Percentiles rank a stretch among this genome's conserved stretches.
phyloP scores from a whole-genome alignment of 2,113 vertebrate genomes.

The Mola mola region DNA sequence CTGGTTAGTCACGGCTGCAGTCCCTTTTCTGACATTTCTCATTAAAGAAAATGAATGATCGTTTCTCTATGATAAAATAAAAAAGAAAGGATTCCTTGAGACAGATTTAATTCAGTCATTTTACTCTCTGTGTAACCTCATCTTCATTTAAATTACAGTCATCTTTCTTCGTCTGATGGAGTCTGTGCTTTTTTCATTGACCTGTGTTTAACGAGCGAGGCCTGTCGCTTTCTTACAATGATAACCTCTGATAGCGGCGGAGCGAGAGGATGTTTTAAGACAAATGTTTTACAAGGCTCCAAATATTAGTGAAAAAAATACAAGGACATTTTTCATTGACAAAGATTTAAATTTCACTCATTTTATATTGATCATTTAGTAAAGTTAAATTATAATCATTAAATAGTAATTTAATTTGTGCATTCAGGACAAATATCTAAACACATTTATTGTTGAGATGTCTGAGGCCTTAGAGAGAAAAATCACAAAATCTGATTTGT shows the following conservation, averaged over 20 bases:
- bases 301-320: background rate
- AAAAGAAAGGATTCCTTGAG: background rate
- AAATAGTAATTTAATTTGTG: too few relatives aligned
- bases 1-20: background rate
- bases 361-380: too few relatives aligned
- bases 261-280: background rate
- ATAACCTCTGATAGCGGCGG: constrained; percentile 4
- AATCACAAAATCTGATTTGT: too few relatives aligned
- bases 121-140: constrained; percentile 10
- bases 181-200: constrained; percentile 20
- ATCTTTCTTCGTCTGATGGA: constrained; percentile 7
- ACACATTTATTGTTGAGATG: too few relatives aligned
- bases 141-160: constrained; percentile 7
- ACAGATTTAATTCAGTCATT: constrained; percentile 4
- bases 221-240: too few relatives aligned
- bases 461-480: too few relatives aligned
- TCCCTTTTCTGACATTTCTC: background rate
- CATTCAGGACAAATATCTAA: too few relatives aligned
- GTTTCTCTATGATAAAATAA: background rate
- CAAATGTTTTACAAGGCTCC: constrained; percentile 13
- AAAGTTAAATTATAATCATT: too few relatives aligned
- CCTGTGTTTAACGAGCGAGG: constrained; percentile 33
- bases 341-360: background rate
- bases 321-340: background rate
- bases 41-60: background rate